Percentiles rank a stretch among this genome's conserved stretches.
Conservation (phyloP, 1,140 invertebrate species). For the Zaprionus ornatus region DNA sequence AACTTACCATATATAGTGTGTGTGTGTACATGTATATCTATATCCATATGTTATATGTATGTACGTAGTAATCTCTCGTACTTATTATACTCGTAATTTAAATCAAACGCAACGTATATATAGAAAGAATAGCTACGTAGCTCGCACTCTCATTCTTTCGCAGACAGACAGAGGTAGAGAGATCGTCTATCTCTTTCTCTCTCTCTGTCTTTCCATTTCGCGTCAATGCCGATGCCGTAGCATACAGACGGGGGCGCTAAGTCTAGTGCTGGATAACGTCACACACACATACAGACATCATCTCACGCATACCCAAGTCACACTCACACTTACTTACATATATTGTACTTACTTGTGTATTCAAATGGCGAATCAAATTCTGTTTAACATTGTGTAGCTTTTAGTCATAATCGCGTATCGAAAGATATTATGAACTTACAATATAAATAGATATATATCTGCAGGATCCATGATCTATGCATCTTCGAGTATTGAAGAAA, state of each 20-base stretch:
- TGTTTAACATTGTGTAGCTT: constrained; percentile 48
- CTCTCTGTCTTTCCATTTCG: not conserved
- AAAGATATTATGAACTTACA: constrained; percentile 1
- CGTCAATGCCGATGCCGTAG: not conserved
- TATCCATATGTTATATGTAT: constrained; percentile 8
- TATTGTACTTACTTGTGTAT: constrained; percentile 17
- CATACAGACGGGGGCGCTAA: not conserved
- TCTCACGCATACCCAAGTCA: not conserved
- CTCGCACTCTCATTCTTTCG: constrained; percentile 2
- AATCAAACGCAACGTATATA: constrained; percentile 19
- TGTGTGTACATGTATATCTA: constrained; percentile 8
- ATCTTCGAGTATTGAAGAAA: not conserved
- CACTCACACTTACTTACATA: constrained; percentile 5
- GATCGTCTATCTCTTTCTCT: not conserved
- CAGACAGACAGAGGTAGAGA: not conserved
- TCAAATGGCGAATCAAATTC: constrained; percentile 50
- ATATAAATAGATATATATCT: constrained; percentile 14
- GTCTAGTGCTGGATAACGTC: too few species aligned
- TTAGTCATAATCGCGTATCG: constrained; percentile 29
- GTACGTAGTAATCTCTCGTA: constrained; percentile 3
- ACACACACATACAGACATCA: not conserved
- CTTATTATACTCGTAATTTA: constrained; percentile 7
- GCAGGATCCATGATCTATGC: not conserved
- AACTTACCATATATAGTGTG: not conserved
- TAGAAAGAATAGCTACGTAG: constrained; percentile 19